Percentiles rank a stretch among this genome's conserved stretches.
These are phyloP conservation scores for Drosophila setosimentum DNA, from an alignment of 2,888 invertebrate species.

Conservation along the genomic window DNA sequence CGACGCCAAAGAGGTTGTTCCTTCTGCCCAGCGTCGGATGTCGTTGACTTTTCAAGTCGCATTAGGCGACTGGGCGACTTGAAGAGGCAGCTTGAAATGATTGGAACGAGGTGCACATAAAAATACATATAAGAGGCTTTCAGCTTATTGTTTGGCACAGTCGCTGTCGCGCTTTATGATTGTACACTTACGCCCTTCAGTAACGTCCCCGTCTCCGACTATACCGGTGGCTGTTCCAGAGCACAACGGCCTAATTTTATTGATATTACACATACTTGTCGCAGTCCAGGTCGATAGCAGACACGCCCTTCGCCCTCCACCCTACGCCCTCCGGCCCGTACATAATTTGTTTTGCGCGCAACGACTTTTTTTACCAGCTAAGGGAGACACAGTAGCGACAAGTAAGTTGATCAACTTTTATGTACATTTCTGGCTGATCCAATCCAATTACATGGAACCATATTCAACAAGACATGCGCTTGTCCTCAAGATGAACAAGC, in stretches of 20 bases:
- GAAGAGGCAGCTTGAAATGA: conserved; percentile 45
- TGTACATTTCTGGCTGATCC: conserved; percentile 32
- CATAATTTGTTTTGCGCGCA: conserved; percentile 63
- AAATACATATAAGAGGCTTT: conserved; percentile 80
- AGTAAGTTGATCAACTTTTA: conserved; percentile 56
- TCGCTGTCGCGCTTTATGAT: conserved; percentile 73
- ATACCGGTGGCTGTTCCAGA: conserved; percentile 17
- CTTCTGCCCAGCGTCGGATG: conserved; percentile 57
- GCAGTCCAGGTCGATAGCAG: conserved; percentile 58
- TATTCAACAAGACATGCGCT: conserved; percentile 42
- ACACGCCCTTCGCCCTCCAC: not conserved
- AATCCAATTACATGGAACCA: conserved; percentile 58
- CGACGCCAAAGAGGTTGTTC: conserved; percentile 7
- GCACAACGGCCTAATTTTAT: conserved; percentile 72
- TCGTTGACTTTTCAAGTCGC: conserved; percentile 81
- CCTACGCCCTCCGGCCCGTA: conserved; percentile 25
- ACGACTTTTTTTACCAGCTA: conserved; percentile 36
- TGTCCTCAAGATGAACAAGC: conserved; percentile 9
- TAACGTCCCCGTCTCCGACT: not conserved
- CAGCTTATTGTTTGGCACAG: conserved; percentile 78
- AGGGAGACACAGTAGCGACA: conserved; percentile 8
- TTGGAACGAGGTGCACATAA: conserved; percentile 64
- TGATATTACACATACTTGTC: conserved; percentile 77
- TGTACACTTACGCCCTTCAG: conserved; percentile 40
- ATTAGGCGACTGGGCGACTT: conserved; percentile 59